These are phyloP conservation scores for Phallusia fumigata DNA, from an alignment of 23 tunicate species.

Conservation along the genomic window DNA sequence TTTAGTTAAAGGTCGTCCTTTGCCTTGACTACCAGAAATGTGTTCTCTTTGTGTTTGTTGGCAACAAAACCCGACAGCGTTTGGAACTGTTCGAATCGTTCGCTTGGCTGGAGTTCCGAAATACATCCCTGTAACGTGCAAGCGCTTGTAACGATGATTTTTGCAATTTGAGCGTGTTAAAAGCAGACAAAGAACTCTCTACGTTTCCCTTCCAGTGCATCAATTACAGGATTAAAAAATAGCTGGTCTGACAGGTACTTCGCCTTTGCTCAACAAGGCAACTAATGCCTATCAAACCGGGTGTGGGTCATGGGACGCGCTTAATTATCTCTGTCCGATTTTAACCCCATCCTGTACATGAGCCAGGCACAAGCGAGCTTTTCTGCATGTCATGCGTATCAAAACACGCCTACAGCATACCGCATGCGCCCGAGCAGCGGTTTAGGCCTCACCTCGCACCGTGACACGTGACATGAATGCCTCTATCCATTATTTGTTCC, in stretches of 20 bases:
- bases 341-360: too few relatives aligned
- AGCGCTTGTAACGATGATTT: background rate
- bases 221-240: background rate
- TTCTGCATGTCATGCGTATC: background rate
- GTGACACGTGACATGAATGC: background rate
- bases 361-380: background rate
- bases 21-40: too few relatives aligned
- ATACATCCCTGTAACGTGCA: background rate
- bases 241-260: slow-evolving; percentile 2
- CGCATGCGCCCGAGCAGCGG: background rate
- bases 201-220: background rate
- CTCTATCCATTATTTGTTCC: background rate
- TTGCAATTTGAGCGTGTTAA: background rate
- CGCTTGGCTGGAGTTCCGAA: too few relatives aligned
- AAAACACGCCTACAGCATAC: background rate
- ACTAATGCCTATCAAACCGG: slow-evolving; percentile 4
- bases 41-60: too few relatives aligned
- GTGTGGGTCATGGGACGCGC: too few relatives aligned
- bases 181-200: background rate
- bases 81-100: too few relatives aligned
- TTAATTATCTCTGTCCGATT: too few relatives aligned
- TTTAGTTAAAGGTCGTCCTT: too few relatives aligned
- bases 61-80: too few relatives aligned
- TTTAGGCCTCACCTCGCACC: background rate
- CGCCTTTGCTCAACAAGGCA: background rate